phyloP scores from a whole-genome alignment of 2,797 vertebrate genomes.

The Dendrocincla fuliginosa region DNA sequence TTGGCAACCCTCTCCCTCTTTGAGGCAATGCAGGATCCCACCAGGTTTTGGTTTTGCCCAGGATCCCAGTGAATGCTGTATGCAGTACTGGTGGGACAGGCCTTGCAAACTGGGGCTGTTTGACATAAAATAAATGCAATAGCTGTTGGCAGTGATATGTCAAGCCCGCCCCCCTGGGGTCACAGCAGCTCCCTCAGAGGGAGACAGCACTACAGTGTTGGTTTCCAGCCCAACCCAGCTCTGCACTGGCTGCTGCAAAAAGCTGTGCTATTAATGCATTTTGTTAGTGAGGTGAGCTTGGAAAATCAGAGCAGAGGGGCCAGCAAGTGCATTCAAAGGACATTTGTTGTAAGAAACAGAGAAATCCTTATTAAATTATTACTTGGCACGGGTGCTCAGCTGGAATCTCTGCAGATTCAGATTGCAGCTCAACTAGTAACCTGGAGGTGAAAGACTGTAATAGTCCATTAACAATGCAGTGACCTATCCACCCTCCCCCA shows the following conservation, averaged over 20 bases:
- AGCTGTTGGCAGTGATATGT: not conserved
- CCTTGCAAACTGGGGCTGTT: not conserved
- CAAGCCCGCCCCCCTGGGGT: not conserved
- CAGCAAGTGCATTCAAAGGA: constrained; percentile 42
- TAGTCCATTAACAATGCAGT: constrained; percentile 70
- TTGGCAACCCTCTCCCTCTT: not conserved
- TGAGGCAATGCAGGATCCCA: not conserved
- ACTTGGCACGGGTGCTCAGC: constrained; percentile 49
- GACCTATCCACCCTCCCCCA: constrained; percentile 69
- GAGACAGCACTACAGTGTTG: not conserved
- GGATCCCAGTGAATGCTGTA: not conserved
- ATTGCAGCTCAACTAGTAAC: constrained; percentile 66
- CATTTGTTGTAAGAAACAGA: constrained; percentile 54
- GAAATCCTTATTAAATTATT: constrained; percentile 50
- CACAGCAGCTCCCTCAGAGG: not conserved
- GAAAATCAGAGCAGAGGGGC: not conserved
- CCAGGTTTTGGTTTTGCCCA: not conserved
- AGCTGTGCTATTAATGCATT: not conserved
- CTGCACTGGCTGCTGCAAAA: not conserved
- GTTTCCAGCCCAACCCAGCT: not conserved
- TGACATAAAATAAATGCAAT: not conserved
- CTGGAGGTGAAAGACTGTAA: constrained; percentile 71
- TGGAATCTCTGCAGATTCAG: constrained; percentile 66
- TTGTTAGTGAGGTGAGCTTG: not conserved
- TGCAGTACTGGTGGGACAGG: not conserved